phyloP scores from a whole-genome alignment of 2,888 invertebrate species.

The Latrodectus elegans region DNA sequence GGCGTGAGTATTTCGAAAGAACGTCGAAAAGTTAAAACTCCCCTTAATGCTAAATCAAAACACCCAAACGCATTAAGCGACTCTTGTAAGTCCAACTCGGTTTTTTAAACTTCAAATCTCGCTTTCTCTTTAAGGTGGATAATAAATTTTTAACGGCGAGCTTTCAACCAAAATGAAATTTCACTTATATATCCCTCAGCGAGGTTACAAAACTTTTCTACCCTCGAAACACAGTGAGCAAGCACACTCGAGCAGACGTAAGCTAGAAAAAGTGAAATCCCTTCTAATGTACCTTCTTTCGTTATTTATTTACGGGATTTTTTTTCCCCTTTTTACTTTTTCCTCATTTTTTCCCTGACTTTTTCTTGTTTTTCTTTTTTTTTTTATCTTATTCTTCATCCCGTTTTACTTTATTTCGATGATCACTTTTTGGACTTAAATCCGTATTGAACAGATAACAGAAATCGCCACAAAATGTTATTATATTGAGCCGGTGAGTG shows the following conservation, averaged over 20 bases:
- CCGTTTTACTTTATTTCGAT: constrained; percentile 36
- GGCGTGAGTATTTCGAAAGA: no score
- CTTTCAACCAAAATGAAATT: constrained; percentile 65
- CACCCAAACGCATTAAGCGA: constrained; percentile 4
- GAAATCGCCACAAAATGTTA: constrained; percentile 64
- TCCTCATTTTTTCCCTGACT: constrained; percentile 2
- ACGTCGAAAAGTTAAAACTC: no score
- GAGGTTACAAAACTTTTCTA: constrained; percentile 41
- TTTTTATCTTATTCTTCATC: neutral
- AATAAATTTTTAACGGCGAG: constrained; percentile 60
- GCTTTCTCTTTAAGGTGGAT: constrained; percentile 8
- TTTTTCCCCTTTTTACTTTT: constrained; percentile 9
- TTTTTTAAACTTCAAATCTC: constrained; percentile 15
- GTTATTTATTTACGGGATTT: constrained; percentile 68
- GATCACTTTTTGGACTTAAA: constrained; percentile 41
- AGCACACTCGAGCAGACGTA: neutral
- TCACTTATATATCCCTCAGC: constrained; percentile 51
- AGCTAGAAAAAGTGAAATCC: constrained; percentile 38
- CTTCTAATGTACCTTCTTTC: constrained; percentile 62
- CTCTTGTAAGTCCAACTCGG: constrained; percentile 40
- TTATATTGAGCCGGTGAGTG: constrained; percentile 37
- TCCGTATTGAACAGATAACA: constrained; percentile 56
- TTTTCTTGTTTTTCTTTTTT: neutral
- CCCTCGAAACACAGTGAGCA: neutral
- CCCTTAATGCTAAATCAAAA: neutral